Evolutionary conservation across 2,888 invertebrate genomes (phyloP).

Genomic region (Heteropelma amictum): DNA sequence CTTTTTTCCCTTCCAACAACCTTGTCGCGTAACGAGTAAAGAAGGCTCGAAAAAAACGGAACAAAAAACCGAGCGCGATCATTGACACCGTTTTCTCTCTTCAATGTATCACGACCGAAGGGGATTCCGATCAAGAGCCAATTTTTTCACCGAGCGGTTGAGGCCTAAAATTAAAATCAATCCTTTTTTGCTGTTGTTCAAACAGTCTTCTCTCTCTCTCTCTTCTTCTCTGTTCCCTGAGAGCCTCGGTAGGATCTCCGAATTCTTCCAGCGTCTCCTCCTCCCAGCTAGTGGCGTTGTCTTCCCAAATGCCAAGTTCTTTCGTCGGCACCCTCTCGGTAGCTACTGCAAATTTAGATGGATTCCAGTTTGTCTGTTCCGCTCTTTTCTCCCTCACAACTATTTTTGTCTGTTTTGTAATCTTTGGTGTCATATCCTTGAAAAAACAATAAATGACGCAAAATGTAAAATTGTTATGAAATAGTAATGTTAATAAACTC

Average conservation of each 20-base stretch:
- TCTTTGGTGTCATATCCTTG: slow-evolving; percentile 82
- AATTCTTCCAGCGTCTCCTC: slow-evolving; percentile 75
- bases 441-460: too few species aligned
- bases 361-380: slow-evolving; percentile 67
- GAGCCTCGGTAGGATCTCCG: slow-evolving; percentile 67
- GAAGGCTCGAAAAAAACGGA: too few species aligned
- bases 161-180: slow-evolving; percentile 68
- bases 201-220: slow-evolving; percentile 70
- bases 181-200: slow-evolving; percentile 71
- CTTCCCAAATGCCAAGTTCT: slow-evolving; percentile 80
- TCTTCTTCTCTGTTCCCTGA: slow-evolving; percentile 69
- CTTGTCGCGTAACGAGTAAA: too few species aligned
- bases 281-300: slow-evolving; percentile 80
- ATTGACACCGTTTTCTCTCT: too few species aligned
- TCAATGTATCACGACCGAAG: background rate
- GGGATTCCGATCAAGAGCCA: slow-evolving; percentile 69
- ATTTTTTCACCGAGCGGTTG: slow-evolving; percentile 73
- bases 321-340: slow-evolving; percentile 78
- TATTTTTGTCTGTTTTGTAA: slow-evolving; percentile 81
- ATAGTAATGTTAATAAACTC: too few species aligned
- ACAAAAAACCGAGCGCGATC: too few species aligned
- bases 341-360: slow-evolving; percentile 78
- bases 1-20: too few species aligned
- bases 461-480: too few species aligned
- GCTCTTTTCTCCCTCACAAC: slow-evolving; percentile 77